Percentiles rank a stretch among this genome's conserved stretches.
Conservation (phyloP, 2,113 vertebrate genomes). For the Oryzias curvinotus region DNA sequence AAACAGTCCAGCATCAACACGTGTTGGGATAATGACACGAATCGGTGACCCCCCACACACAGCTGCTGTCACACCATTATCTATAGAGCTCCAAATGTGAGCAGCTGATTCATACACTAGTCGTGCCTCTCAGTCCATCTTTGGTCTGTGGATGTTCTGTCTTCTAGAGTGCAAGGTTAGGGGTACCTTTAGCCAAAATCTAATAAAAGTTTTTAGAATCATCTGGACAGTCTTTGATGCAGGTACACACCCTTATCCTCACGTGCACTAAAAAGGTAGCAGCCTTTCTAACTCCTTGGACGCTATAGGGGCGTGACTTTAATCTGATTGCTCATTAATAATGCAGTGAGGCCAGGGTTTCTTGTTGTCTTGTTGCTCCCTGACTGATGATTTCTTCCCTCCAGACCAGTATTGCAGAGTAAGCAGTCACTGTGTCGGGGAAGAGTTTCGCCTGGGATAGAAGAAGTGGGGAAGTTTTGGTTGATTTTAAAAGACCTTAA, state of each 20-base stretch:
- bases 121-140: background rate
- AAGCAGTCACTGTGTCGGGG: conserved; percentile 8
- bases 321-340: conserved; percentile 49
- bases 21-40: conserved; percentile 57
- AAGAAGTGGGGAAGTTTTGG: background rate
- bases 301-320: conserved; percentile 10
- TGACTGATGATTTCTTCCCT: conserved; percentile 20
- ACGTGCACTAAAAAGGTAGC: conserved; percentile 13
- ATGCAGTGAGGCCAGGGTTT: conserved; percentile 57
- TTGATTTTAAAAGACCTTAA: background rate
- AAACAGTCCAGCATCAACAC: conserved; percentile 35
- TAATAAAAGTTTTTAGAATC: too few species aligned
- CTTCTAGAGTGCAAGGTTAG: conserved; percentile 31
- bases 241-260: conserved; percentile 1
- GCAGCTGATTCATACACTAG: conserved; percentile 15
- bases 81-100: conserved; percentile 19
- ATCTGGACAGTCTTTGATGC: background rate
- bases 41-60: conserved; percentile 16
- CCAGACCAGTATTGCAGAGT: background rate
- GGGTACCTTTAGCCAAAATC: background rate
- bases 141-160: conserved; percentile 32
- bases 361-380: conserved; percentile 50
- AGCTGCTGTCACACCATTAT: conserved; percentile 34
- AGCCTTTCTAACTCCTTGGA: conserved; percentile 14
- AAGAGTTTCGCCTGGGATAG: background rate